Percentiles rank a stretch among this genome's conserved stretches.
These are phyloP conservation scores for Oreortyx pictus DNA, from an alignment of 2,797 vertebrate genomes.

Conservation along the genomic window DNA sequence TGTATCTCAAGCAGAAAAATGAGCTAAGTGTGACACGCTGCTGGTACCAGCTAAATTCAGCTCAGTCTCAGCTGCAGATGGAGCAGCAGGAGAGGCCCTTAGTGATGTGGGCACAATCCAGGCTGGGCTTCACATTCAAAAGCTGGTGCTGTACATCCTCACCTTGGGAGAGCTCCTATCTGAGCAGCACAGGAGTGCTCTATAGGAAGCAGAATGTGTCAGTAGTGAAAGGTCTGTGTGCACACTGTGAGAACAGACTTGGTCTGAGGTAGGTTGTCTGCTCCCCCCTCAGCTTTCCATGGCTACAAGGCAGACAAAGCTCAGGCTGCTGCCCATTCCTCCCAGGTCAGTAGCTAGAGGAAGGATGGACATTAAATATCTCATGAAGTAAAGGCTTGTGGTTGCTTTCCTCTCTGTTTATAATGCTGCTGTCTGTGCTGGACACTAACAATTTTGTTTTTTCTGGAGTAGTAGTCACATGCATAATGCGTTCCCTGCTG, in stretches of 20 bases:
- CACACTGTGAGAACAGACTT: not conserved
- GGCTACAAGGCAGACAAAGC: not conserved
- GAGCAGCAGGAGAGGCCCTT: not conserved
- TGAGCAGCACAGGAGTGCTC: not conserved
- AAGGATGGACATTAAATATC: not conserved
- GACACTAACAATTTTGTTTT: not conserved
- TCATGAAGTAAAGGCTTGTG: not conserved
- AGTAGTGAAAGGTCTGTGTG: accelerated
- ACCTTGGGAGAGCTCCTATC: not conserved
- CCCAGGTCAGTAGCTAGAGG: not conserved
- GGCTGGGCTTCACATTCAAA: not conserved
- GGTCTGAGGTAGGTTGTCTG: not conserved
- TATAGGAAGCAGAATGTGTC: not conserved
- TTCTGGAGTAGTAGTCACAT: not conserved
- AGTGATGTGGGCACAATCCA: accelerated
- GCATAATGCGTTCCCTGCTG: conserved; percentile 40
- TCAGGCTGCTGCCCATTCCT: not conserved
- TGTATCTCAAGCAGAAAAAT: not conserved
- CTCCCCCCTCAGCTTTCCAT: not conserved
- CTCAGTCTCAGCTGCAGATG: accelerated
- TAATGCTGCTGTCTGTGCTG: conserved; percentile 27
- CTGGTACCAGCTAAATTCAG: not conserved
- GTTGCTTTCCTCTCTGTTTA: not conserved
- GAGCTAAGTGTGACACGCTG: not conserved
- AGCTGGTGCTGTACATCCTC: accelerated